Percentiles rank a stretch among this genome's conserved stretches.
Conservation (phyloP, 1,140 invertebrate species). For the Cryptotermes secundus region DNA sequence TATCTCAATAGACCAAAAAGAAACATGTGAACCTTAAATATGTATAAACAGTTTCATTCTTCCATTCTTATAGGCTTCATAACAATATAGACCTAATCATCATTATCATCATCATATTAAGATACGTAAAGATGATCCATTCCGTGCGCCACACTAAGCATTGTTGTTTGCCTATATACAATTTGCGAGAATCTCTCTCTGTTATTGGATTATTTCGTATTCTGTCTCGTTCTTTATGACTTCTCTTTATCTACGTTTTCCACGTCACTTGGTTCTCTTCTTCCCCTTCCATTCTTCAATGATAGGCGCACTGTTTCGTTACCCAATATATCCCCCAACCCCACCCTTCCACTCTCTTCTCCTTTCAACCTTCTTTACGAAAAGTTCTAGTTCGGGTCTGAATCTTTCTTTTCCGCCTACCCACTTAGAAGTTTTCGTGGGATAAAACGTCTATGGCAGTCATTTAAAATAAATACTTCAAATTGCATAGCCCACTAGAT, state of each 20-base stretch:
- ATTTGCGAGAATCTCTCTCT: neutral
- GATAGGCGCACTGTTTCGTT: neutral
- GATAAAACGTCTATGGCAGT: slow-evolving; percentile 11
- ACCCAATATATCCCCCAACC: neutral
- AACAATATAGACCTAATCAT: too few relatives aligned
- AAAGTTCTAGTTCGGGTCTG: neutral
- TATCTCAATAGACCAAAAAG: too few relatives aligned
- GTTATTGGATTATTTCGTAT: neutral
- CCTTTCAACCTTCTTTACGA: neutral
- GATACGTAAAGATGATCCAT: neutral
- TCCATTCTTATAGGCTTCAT: too few relatives aligned
- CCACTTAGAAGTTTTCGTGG: neutral
- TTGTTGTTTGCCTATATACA: neutral
- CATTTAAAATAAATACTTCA: slow-evolving; percentile 10
- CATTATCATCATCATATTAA: too few relatives aligned
- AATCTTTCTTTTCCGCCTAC: neutral
- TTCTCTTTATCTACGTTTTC: slow-evolving; percentile 16
- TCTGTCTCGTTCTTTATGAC: slow-evolving; percentile 12
- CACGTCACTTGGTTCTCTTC: neutral
- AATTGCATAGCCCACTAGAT: neutral
- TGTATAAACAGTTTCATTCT: too few relatives aligned
- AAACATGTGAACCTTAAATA: too few relatives aligned
- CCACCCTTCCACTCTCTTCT: neutral
- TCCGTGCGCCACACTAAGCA: neutral
- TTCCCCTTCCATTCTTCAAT: neutral